Base-by-base conservation (phyloP, 2,797 vertebrate genomes). In the Sphenodon punctatus region DNA sequence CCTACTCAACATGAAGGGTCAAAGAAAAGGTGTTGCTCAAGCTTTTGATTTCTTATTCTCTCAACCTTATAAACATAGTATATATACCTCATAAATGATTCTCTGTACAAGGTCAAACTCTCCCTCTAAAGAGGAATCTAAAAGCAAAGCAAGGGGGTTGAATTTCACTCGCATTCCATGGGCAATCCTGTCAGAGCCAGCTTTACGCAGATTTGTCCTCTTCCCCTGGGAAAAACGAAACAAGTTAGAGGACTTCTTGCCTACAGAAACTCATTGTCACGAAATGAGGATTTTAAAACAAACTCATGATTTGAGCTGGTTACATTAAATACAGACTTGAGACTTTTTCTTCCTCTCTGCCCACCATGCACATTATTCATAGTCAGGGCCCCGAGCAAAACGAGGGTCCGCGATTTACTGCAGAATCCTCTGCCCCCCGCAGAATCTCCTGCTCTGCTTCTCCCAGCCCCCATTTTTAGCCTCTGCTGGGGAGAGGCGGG, bases 61-160 rank as follows among this genome's bases (percentile, higher is more conserved):
- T 34, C 8, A 46, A n/a, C 27, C 63, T 4, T 30, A 51, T 15
- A 3, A 67, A 78, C 14, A 86, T 10, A 4, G 25, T 7, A 34
- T n/a, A 56, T 67, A 55, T 95, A 98, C 98, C 96, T 99, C 97
- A 75, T 99, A 99, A 89, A 99, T 99, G 93, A 99, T 98, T 93
- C 98, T 97, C 95, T 99, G 98, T 67, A 99, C 98, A 17, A 99
- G 96, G 92, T 99, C 98, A 88, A 96, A 98, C 92, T 99, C 98
- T 72, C 98, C 98, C 87, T 99, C 98, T 95, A 99, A 95, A 71
- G 98, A 99, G 0, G 98, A 99, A 94, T 99, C 98, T 58, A 99
- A 96, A 66, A 99, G 96, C 78, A 99, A 94, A 4, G 98, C 98
- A 2, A 99, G 95, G 1, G 98, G 98, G 91, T 99, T 99, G 93